Evolutionary conservation across 2,797 vertebrate species (phyloP).

Genomic region (Serranus cabrilla): DNA sequence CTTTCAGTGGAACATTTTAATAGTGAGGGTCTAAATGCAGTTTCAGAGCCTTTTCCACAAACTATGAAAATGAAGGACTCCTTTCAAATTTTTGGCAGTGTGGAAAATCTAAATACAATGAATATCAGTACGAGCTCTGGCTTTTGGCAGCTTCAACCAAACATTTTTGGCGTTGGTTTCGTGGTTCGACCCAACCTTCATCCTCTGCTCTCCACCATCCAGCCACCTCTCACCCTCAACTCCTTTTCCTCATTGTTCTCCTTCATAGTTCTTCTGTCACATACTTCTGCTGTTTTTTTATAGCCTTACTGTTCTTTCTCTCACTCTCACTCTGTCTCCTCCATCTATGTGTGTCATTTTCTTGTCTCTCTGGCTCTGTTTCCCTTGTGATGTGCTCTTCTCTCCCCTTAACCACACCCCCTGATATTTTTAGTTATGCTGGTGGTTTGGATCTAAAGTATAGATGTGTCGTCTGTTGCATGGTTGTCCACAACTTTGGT

Average conservation of each 20-base stretch:
- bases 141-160: constrained; percentile 21
- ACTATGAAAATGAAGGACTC: background rate
- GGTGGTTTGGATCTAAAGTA: background rate
- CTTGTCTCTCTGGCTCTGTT: constrained; percentile 15
- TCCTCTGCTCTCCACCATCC: constrained; percentile 24
- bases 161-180: background rate
- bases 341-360: constrained; percentile 12
- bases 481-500: background rate
- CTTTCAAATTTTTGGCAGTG: constrained; percentile 23
- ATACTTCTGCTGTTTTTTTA: background rate
- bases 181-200: constrained; percentile 15
- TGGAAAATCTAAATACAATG: constrained; percentile 16
- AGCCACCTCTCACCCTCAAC: constrained; percentile 30
- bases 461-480: background rate
- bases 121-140: background rate
- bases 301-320: background rate
- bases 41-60: constrained; percentile 21
- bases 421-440: background rate
- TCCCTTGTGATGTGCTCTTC: background rate
- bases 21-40: constrained; percentile 3
- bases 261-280: constrained; percentile 11
- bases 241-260: constrained; percentile 4
- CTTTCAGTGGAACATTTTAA: background rate
- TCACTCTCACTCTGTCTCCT: background rate
- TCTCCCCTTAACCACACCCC: background rate